These are phyloP conservation scores for Drepana falcataria DNA, from an alignment of 2,888 invertebrate genomes.

Conservation along the genomic window DNA sequence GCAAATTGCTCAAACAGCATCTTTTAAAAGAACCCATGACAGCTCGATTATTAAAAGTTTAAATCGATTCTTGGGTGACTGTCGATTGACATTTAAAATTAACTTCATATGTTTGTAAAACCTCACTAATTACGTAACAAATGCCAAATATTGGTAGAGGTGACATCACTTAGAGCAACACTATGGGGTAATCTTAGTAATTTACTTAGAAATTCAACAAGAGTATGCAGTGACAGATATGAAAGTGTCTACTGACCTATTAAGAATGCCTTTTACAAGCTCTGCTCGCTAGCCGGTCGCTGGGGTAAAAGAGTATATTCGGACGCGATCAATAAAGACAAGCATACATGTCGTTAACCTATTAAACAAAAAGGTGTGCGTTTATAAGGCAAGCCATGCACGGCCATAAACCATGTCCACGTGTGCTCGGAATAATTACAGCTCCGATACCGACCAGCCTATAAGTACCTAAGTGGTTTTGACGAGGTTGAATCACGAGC, in stretches of 20 bases:
- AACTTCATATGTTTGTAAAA: neutral
- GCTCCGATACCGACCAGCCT: constrained; percentile 33
- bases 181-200: constrained; percentile 29
- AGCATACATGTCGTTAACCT: constrained; percentile 59
- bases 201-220: constrained; percentile 20
- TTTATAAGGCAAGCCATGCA: constrained; percentile 58
- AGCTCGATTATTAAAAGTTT: neutral
- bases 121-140: constrained; percentile 25
- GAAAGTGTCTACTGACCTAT: neutral
- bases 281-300: neutral
- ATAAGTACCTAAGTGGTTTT: constrained; percentile 42
- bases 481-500: constrained; percentile 57
- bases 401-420: constrained; percentile 64
- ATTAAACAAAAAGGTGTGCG: constrained; percentile 62
- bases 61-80: constrained; percentile 9
- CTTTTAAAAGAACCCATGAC: neutral
- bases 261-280: neutral
- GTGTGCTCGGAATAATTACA: constrained; percentile 72
- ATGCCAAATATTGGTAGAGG: constrained; percentile 29
- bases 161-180: constrained; percentile 27
- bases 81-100: constrained; percentile 28
- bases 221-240: constrained; percentile 3
- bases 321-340: constrained; percentile 52
- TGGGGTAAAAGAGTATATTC: constrained; percentile 28
- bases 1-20: too few species aligned